Base-by-base conservation (phyloP, 2,888 invertebrate genomes). In the Dexiosoma caninum region DNA sequence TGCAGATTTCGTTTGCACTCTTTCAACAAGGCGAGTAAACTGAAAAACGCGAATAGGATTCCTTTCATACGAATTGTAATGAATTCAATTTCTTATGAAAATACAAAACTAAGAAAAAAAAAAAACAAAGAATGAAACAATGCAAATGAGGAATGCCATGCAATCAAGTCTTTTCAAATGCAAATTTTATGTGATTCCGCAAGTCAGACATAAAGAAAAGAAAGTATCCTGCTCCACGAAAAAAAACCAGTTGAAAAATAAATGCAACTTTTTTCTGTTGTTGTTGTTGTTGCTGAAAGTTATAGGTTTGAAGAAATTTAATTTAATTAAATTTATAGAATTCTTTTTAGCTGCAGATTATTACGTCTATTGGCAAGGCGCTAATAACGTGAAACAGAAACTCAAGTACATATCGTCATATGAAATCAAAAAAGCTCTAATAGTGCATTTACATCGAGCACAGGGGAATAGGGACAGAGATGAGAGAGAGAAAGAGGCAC, bases 121-220 rank as follows among this genome's bases (percentile, higher is more conserved):
- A 8, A 9, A 42, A 14, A 55, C 55, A 46, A 55, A n/a, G 27
- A 66, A 27, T 55, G 10, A 53, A 42, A 42, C 21, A 49, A 57
- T 71, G 32, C 30, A 62, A 64, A 64, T 16, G 46, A 32, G 35
- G 14, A 60, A 59, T 10, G 51, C n/a, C 66, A 57, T 30, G 12
- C 7, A 62, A 64, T 46, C 55, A 37, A 64, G 27, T 37, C 60
- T 49, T 78, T 72, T 62, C 9, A 62, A 69, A 78, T 78, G 72
- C 55, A 78, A 78, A 74, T 78, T 78, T 60, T 64, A 59, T 71
- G 40, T 66, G 14, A 16, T 66, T 74, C 19, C 27, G 14, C 21
- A 44, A 46, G 7, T 32, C 51, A 67, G 60, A 53, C 32, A 49
- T 7, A 27, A 21, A 12, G 4, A 40, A 21, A 69, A 51, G 6